These are phyloP conservation scores for Semaprochilodus insignis DNA, from an alignment of 2,797 vertebrate species.

Conservation along the genomic window DNA sequence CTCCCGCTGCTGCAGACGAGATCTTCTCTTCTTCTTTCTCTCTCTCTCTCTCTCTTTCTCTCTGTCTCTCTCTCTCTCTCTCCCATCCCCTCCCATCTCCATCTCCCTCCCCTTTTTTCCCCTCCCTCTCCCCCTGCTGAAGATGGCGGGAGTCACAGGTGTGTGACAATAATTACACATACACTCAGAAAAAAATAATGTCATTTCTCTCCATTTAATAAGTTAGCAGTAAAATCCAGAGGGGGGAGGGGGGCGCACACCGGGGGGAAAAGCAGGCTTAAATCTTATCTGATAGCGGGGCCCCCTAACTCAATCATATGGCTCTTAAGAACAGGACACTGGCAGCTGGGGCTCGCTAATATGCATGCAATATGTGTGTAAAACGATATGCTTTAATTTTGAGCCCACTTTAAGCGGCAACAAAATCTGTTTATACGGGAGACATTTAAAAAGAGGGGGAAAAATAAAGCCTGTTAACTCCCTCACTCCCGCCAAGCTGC, in stretches of 20 bases:
- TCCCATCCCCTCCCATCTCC: constrained; percentile 60
- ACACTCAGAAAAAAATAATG: constrained; percentile 91
- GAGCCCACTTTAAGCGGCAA: constrained; percentile 97
- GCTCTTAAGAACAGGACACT: constrained; percentile 97
- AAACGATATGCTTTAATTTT: constrained; percentile 98
- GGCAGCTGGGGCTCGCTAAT: constrained; percentile 98
- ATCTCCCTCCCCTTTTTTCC: constrained; percentile 50
- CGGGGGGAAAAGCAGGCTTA: constrained; percentile 75
- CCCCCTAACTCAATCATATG: constrained; percentile 99
- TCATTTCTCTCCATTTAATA: constrained; percentile 96
- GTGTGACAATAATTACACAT: constrained; percentile 95
- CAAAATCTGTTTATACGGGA: constrained; percentile 88
- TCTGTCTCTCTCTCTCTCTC: constrained; percentile 59
- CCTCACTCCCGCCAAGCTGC: constrained; percentile 75
- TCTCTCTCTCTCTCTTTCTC: constrained; percentile 55
- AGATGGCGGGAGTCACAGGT: constrained; percentile 94
- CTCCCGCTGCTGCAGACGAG: constrained; percentile 79
- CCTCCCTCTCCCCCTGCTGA: constrained; percentile 71
- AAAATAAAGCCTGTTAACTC: constrained; percentile 81
- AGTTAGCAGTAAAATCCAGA: constrained; percentile 96
- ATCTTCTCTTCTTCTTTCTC: constrained; percentile 65
- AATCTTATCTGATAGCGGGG: constrained; percentile 95
- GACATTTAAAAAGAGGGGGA: constrained; percentile 77
- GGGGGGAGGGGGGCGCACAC: constrained; percentile 78
- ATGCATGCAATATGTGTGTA: constrained; percentile 99